Evolutionary conservation across 2,113 vertebrate genomes (phyloP), one percentile per base, ranked within the genome.

Genomic region (Thamnophis sirtalis): DNA sequence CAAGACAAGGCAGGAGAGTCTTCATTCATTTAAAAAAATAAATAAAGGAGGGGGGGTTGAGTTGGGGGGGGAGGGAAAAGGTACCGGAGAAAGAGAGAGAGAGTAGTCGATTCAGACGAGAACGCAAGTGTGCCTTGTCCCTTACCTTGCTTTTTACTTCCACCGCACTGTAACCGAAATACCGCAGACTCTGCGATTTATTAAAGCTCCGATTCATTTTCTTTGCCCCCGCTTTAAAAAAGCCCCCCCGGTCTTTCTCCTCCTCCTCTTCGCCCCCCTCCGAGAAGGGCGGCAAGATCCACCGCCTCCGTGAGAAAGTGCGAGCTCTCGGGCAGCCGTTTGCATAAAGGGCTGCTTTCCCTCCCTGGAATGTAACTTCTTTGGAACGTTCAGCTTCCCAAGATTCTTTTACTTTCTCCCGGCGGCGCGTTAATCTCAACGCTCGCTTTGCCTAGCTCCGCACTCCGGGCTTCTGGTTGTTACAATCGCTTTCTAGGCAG

Each of bases 121-220:
- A 89, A 17, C 90, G 73, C 50, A 80, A 80, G 5, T 21, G 48
- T 48, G 94, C 3, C 4, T 43, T 43, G n/a, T 43, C 19, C 98
- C 98, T 98, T 96, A 99, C 99, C 98, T 99, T 99, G 97, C 98
- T 99, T 96, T 99, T 99, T 86, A 99, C 99, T 97, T 99, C 99
- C 97, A 99, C 98, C 0, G 98, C 98, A 95, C 97, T 98, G 95
- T 98, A 97, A 26, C 98, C 98, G 95, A 97, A 97, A 92, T 96
- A 98, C 93, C 98, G 98, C 98, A 99, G 97, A 96, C 97, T 98
- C 94, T 98, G 98, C 93, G 98, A 98, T 96, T 98, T 98, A 92
- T 98, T 98, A 96, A 99, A 99, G 96, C 98, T 99, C 97, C 98
- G 98, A 96, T 98, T 99, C 98, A 99, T 99, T 96, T 96, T 98